These are phyloP conservation scores for Vollenhovia emeryi DNA, from an alignment of 1,140 invertebrate species.

Conservation along the genomic window DNA sequence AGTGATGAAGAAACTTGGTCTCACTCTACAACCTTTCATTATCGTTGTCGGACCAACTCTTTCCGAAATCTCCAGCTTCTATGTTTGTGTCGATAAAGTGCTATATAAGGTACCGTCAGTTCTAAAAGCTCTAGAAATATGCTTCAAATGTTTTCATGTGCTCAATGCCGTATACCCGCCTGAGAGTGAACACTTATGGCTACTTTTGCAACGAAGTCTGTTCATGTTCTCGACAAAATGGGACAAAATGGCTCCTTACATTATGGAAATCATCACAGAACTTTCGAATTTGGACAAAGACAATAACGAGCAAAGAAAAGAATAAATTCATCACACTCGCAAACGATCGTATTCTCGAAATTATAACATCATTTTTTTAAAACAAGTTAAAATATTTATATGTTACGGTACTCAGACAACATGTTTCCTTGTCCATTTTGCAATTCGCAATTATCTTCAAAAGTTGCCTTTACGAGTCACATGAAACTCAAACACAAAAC, in stretches of 20 bases:
- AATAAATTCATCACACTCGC: too few species aligned
- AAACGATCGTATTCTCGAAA: too few species aligned
- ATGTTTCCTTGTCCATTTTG: neutral
- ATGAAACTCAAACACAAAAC: neutral
- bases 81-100: neutral
- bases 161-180: neutral
- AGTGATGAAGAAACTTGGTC: neutral
- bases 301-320: too few species aligned
- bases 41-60: neutral
- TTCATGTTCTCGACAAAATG: neutral
- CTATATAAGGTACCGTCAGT: neutral
- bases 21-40: neutral
- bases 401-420: neutral
- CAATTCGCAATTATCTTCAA: neutral
- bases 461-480: neutral
- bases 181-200: neutral
- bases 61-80: neutral
- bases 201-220: neutral
- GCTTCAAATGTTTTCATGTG: neutral
- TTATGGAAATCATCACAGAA: neutral
- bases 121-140: neutral
- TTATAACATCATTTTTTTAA: neutral
- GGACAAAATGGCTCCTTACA: neutral
- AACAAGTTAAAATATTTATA: neutral
- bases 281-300: neutral